These are phyloP conservation scores for Dromaius novaehollandiae DNA, from an alignment of 2,113 vertebrate genomes.

Conservation along the genomic window DNA sequence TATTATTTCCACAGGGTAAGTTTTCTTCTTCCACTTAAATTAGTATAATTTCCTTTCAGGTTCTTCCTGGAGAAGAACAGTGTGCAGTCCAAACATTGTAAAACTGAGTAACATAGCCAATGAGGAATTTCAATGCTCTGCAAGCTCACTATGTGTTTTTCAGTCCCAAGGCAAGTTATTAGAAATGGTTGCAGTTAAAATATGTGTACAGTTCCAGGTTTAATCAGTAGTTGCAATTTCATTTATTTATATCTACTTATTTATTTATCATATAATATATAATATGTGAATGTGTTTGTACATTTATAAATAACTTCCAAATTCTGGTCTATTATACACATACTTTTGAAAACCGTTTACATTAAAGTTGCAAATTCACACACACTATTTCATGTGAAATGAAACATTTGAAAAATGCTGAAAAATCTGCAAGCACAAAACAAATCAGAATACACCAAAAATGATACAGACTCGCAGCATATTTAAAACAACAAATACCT, in stretches of 20 bases:
- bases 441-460: fast-evolving
- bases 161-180: background rate
- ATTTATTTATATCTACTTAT: background rate
- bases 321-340: background rate
- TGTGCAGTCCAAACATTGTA: background rate
- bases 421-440: background rate
- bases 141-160: background rate
- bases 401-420: background rate
- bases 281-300: background rate
- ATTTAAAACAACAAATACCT: background rate
- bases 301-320: background rate
- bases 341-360: background rate
- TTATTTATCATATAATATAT: background rate
- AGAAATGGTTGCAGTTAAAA: background rate
- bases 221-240: background rate
- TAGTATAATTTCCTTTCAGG: background rate
- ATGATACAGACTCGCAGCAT: fast-evolving
- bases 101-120: background rate
- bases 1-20: background rate
- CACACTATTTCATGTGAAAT: background rate
- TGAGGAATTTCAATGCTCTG: background rate
- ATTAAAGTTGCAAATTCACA: background rate
- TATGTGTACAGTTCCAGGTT: background rate
- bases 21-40: background rate
- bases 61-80: background rate